Evolutionary conservation across 2,888 invertebrate genomes (phyloP).

Genomic region (Drepanosiphum platanoidis): DNA sequence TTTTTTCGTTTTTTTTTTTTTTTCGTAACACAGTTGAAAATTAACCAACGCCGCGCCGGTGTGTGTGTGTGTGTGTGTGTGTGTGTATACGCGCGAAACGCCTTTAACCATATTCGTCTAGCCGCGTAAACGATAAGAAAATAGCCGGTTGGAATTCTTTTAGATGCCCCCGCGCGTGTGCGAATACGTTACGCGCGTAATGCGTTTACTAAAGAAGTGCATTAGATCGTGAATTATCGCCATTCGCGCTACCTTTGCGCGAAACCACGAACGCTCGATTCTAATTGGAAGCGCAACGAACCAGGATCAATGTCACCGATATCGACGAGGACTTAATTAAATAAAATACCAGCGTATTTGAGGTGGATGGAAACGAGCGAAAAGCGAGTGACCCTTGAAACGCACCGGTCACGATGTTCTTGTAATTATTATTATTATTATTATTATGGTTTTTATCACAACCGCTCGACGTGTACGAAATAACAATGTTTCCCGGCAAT

Average conservation of each 20-base stretch:
- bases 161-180: too few relatives aligned
- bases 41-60: too few relatives aligned
- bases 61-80: not conserved
- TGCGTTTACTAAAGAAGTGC: too few relatives aligned
- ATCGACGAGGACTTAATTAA: not conserved
- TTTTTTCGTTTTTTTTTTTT: too few relatives aligned
- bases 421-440: not conserved
- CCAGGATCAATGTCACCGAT: not conserved
- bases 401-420: not conserved
- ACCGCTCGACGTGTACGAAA: not conserved
- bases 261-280: too few relatives aligned
- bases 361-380: not conserved
- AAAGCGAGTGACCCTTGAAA: not conserved
- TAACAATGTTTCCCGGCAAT: not conserved
- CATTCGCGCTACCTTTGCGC: not conserved
- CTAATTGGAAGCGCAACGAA: not conserved
- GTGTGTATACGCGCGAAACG: not conserved
- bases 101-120: not conserved
- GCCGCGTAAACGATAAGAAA: too few relatives aligned
- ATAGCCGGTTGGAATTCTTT: too few relatives aligned
- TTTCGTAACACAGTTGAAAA: too few relatives aligned
- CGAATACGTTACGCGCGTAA: too few relatives aligned
- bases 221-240: not conserved
- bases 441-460: not conserved
- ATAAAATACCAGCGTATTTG: not conserved